phyloP scores from a whole-genome alignment of 2,797 vertebrate genomes.

The Tamandua tetradactyla region DNA sequence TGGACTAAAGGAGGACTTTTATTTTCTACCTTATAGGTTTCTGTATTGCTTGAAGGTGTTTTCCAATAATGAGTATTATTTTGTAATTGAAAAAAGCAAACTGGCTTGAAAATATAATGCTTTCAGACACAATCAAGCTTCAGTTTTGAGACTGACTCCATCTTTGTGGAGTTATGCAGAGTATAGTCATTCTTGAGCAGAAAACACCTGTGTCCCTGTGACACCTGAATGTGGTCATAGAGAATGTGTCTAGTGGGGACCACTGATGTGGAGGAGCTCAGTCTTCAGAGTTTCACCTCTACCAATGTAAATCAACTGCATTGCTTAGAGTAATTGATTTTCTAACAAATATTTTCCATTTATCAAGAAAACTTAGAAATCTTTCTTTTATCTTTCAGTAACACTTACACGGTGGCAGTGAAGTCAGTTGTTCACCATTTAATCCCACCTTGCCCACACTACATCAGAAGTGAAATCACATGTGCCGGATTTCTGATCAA shows the following conservation, averaged over 20 bases:
- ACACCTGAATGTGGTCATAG: neutral
- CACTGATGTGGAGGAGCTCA: neutral
- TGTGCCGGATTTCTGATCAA: constrained; percentile 86
- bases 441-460: constrained; percentile 74
- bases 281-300: neutral
- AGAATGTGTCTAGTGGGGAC: neutral
- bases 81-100: neutral
- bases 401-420: constrained; percentile 82
- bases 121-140: neutral
- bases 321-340: neutral
- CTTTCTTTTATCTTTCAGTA: constrained; percentile 75
- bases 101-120: neutral
- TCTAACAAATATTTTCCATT: neutral
- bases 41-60: neutral
- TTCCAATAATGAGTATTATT: neutral
- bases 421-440: constrained; percentile 82
- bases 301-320: neutral
- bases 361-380: neutral
- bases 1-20: neutral
- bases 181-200: neutral
- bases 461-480: constrained; percentile 81
- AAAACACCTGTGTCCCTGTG: neutral
- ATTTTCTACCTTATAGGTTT: neutral
- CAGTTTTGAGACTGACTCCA: neutral
- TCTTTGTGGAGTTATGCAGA: neutral